These are phyloP conservation scores for Onthophagus sagittarius DNA, from an alignment of 2,888 invertebrate genomes.

Conservation along the genomic window DNA sequence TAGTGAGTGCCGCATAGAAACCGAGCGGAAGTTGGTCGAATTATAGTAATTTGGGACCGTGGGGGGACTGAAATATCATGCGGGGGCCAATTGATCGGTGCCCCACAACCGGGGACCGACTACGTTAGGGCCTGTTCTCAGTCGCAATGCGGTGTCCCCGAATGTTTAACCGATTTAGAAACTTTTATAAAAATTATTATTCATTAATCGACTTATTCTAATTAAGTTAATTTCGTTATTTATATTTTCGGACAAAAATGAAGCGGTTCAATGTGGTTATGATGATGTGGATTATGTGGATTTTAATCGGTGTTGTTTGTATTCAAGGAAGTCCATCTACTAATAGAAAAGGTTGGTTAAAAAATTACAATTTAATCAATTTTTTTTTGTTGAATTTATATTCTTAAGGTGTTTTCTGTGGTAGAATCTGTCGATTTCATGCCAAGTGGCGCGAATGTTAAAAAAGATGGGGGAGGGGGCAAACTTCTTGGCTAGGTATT, in stretches of 20 bases:
- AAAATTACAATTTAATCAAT: neutral
- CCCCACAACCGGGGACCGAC: neutral
- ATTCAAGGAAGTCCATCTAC: neutral
- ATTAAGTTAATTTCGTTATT: too few species aligned
- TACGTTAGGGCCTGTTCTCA: neutral
- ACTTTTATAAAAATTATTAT: neutral
- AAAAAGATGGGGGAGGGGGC: too few species aligned
- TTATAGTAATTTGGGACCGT: neutral
- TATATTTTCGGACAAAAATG: neutral
- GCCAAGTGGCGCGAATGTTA: neutral
- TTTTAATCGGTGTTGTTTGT: neutral
- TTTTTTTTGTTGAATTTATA: slow-evolving; percentile 4
- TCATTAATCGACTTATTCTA: too few species aligned
- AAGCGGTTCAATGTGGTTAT: neutral
- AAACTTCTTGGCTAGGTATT: neutral
- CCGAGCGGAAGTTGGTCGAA: neutral
- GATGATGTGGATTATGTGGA: neutral
- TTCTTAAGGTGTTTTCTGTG: too few species aligned
- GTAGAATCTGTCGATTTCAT: neutral
- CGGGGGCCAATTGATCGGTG: neutral
- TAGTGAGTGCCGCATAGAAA: neutral
- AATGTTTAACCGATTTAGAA: neutral
- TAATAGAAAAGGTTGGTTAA: neutral
- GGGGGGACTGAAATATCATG: neutral
- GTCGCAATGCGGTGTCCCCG: neutral